phyloP scores from a whole-genome alignment of 2,113 vertebrate species.

The Solenodon paradoxus region DNA sequence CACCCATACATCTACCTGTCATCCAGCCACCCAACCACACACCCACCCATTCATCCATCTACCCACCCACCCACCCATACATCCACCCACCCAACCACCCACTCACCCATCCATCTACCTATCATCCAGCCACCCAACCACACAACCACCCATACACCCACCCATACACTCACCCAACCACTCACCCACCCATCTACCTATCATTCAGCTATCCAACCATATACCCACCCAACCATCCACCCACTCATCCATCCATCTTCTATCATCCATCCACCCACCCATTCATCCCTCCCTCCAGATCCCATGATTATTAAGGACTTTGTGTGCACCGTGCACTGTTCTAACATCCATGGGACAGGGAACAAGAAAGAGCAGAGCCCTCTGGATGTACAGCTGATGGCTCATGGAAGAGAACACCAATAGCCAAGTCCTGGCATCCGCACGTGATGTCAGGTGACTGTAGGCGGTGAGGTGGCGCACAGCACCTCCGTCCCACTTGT shows the following conservation, averaged over 20 bases:
- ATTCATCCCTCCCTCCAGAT: background rate
- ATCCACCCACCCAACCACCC: rapidly evolving
- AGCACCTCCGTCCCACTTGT: too few relatives aligned
- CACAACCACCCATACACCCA: background rate
- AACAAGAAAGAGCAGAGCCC: too few relatives aligned
- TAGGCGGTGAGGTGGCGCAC: rapidly evolving
- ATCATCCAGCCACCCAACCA: rapidly evolving
- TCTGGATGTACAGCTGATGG: too few relatives aligned
- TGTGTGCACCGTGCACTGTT: background rate
- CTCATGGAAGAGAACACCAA: too few relatives aligned
- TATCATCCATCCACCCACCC: background rate
- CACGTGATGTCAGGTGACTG: too few relatives aligned
- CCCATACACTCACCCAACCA: background rate
- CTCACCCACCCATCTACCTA: background rate
- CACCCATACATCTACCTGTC: too few relatives aligned
- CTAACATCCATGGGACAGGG: too few relatives aligned
- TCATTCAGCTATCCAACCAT: rapidly evolving
- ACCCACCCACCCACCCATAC: too few relatives aligned
- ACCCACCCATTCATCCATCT: too few relatives aligned
- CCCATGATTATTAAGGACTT: background rate
- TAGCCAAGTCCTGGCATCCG: too few relatives aligned
- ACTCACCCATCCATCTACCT: background rate
- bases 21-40: too few relatives aligned
- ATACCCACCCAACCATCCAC: background rate
- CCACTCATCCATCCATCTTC: too few relatives aligned